Base-by-base conservation (phyloP, 2,797 vertebrate genomes). In the Pangasius djambal region DNA sequence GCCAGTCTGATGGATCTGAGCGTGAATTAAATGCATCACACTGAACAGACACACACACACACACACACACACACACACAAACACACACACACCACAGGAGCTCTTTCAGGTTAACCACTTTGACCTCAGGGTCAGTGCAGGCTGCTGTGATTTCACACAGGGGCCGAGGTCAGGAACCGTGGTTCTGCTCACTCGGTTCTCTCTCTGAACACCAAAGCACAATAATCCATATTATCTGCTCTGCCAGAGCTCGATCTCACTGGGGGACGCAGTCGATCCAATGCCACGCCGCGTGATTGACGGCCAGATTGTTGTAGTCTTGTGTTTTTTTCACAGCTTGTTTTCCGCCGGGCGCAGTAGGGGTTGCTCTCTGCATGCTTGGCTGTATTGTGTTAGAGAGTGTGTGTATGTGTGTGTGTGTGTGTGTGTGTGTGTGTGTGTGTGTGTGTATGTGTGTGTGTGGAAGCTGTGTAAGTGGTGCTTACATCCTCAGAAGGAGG, bases 191-290 rank as follows among this genome's bases (percentile, higher is more conserved):
- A 90, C 91, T 86, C 89, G 89, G 90, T 91, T 88, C 72, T 91
- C 78, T 91, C 90, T 91, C 91, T 93, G 86, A 92, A 92, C 92
- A 93, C 93, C 93, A 94, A 94, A 94, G 93, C 94, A 92, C 92
- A 89, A 92, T 95, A 96, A 95, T 95, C 94, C 93, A 94, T 93
- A 95, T 94, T 93, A 96, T 94, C 95, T 95, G 94, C 94, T 94
- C 87, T 52, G 91, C 90, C 93, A 87, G 92, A 93, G 91, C 93
- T 69, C 31, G 52, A 78, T 55, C 88, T 86, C 87, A 86, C 88
- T 75, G 91, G 91, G 92, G 87, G 92, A 82, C 70, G 86, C 89
- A 95, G 92, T 94, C 92, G 89, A 92, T 93, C 91, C 92, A 91
- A 91, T 89, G 93, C 90, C 92, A 90, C 89, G 91, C 93, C 92